phyloP scores from a whole-genome alignment of 2,113 vertebrate species.

The Limanda limanda region DNA sequence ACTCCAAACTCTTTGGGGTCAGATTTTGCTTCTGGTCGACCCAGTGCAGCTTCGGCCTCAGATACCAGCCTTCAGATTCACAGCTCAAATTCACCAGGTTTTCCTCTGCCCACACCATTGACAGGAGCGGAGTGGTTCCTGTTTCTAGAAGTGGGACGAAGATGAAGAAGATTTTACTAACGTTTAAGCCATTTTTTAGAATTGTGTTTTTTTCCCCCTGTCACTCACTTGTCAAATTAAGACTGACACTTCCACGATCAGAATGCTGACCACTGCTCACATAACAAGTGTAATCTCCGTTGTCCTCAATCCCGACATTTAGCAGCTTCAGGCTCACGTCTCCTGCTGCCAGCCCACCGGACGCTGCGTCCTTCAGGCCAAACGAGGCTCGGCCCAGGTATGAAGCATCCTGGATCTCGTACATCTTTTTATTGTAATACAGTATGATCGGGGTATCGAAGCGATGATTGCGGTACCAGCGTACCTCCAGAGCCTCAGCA shows the following conservation, averaged over 20 bases:
- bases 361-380: constrained; percentile 20
- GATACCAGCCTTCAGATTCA: constrained; percentile 75
- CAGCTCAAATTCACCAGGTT: constrained; percentile 71
- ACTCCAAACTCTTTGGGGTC: not conserved
- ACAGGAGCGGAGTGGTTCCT: constrained; percentile 59
- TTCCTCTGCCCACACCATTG: not conserved
- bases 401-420: not conserved
- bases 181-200: not conserved
- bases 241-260: not conserved
- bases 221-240: constrained; percentile 68
- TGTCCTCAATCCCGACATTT: constrained; percentile 51
- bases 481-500: constrained; percentile 67
- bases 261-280: constrained; percentile 59
- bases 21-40: not conserved
- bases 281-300: constrained; percentile 62
- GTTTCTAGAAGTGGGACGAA: constrained; percentile 27
- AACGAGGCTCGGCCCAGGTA: constrained; percentile 58
- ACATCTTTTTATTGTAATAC: not conserved
- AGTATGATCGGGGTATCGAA: constrained; percentile 31
- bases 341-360: constrained; percentile 56
- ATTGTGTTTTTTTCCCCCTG: not conserved
- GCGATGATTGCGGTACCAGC: constrained; percentile 34
- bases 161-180: not conserved
- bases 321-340: constrained; percentile 70
- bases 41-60: constrained; percentile 66